phyloP scores from a whole-genome alignment of 2,797 vertebrate genomes.

The Euthynnus affinis region DNA sequence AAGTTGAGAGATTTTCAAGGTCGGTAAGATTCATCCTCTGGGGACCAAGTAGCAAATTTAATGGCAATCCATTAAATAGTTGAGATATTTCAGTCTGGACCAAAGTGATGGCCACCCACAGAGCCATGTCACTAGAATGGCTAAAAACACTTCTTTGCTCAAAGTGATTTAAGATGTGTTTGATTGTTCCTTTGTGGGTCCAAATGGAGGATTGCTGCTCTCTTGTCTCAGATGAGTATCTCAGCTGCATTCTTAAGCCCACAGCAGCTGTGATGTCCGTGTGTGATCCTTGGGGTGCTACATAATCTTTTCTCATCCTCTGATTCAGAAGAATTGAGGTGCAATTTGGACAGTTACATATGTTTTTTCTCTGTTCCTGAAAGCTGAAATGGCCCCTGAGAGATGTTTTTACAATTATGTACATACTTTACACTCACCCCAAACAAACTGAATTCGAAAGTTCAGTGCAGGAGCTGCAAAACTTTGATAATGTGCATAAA shows the following conservation, averaged over 20 bases:
- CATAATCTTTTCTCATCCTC: conserved; percentile 36
- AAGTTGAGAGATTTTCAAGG: no score
- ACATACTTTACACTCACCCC: background rate
- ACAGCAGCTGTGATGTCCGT: background rate
- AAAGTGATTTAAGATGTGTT: conserved; percentile 2
- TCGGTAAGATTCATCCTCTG: no score
- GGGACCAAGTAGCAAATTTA: no score
- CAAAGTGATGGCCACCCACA: no score
- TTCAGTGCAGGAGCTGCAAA: background rate
- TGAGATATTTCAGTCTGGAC: no score
- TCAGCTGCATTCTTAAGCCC: conserved; percentile 15
- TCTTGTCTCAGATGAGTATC: conserved; percentile 37
- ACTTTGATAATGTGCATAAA: background rate
- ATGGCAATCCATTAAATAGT: background rate
- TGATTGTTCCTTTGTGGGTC: background rate
- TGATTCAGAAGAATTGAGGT: conserved; percentile 22
- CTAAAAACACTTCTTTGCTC: conserved; percentile 7
- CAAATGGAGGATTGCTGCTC: conserved; percentile 14
- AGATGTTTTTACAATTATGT: conserved; percentile 28
- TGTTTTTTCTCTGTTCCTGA: background rate
- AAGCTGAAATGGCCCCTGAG: conserved; percentile 19
- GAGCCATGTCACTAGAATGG: no score
- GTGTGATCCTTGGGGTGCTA: conserved; percentile 7
- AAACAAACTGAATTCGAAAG: background rate
- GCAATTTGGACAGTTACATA: conserved; percentile 21